These are phyloP conservation scores for Fabriciana adippe DNA, from an alignment of 2,888 invertebrate species.

Conservation along the genomic window DNA sequence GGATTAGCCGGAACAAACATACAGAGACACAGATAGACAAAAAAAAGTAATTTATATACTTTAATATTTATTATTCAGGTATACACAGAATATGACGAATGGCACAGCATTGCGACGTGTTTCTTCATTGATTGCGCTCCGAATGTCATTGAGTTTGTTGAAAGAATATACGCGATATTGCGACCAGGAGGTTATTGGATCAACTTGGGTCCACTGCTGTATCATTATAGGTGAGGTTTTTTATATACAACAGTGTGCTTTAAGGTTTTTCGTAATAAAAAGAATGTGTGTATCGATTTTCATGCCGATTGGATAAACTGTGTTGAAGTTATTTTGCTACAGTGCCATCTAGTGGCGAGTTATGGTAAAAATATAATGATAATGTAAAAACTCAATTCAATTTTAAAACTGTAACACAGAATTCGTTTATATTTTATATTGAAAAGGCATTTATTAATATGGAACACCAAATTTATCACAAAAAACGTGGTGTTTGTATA, in stretches of 20 bases:
- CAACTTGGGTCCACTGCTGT: conserved; percentile 95
- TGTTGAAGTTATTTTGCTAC: background rate
- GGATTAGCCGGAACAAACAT: too few relatives aligned
- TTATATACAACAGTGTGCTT: too few relatives aligned
- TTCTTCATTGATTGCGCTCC: conserved; percentile 99
- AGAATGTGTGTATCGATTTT: too few relatives aligned
- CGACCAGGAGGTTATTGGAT: conserved; percentile 95
- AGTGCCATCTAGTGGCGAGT: background rate
- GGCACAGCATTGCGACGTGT: conserved; percentile 97
- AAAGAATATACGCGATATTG: conserved; percentile 93
- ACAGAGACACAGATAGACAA: too few relatives aligned
- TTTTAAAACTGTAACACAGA: too few relatives aligned
- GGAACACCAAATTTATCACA: too few relatives aligned
- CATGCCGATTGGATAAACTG: too few relatives aligned
- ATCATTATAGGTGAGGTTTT: conserved; percentile 86
- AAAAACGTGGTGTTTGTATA: too few relatives aligned
- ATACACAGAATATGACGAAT: conserved; percentile 86
- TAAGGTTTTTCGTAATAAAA: too few relatives aligned
- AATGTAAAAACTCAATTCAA: too few relatives aligned
- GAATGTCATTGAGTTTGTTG: conserved; percentile 97
- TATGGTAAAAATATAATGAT: too few relatives aligned
- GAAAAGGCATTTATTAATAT: background rate
- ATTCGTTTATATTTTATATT: too few relatives aligned
- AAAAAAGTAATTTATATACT: background rate
- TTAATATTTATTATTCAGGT: conserved; percentile 67